Percentiles rank a stretch among this genome's conserved stretches.
These are phyloP conservation scores for Cassiopea andromeda DNA, from an alignment of 30 jellyfish, hydroid and myxozoan genomes.

Conservation along the genomic window DNA sequence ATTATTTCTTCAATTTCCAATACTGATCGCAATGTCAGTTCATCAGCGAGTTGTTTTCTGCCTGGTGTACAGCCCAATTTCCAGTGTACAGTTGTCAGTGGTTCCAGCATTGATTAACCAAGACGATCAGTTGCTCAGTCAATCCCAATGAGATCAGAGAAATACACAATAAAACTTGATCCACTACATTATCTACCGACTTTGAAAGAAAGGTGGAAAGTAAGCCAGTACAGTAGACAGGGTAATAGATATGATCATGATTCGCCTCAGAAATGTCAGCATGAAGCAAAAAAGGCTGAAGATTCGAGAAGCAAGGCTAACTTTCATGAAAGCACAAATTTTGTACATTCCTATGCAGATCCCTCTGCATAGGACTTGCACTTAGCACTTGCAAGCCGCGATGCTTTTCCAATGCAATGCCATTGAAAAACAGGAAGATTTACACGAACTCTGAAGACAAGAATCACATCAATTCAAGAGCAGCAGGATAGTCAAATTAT, in stretches of 20 bases:
- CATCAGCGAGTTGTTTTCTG: constrained; percentile 20
- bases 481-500: constrained; percentile 56
- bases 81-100: neutral
- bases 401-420: constrained; percentile 13
- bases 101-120: constrained; percentile 31
- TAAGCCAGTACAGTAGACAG: constrained; percentile 29
- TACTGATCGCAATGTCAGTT: constrained; percentile 40
- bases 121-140: constrained; percentile 33
- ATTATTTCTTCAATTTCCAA: constrained; percentile 15
- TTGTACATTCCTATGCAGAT: constrained; percentile 40
- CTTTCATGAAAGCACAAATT: constrained; percentile 37
- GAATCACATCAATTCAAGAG: constrained; percentile 14
- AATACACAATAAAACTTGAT: constrained; percentile 3
- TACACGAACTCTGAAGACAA: constrained; percentile 38
- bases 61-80: constrained; percentile 29
- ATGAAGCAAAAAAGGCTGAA: constrained; percentile 16
- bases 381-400: constrained; percentile 34
- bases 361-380: constrained; percentile 19
- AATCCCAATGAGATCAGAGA: constrained; percentile 49
- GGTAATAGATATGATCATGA: constrained; percentile 35
- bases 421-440: constrained; percentile 30
- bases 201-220: constrained; percentile 33
- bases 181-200: constrained; percentile 11
- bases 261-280: constrained; percentile 15
- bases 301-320: constrained; percentile 32